Evolutionary conservation across 2,113 vertebrate species (phyloP).

Genomic region (Bothrops jararaca): DNA sequence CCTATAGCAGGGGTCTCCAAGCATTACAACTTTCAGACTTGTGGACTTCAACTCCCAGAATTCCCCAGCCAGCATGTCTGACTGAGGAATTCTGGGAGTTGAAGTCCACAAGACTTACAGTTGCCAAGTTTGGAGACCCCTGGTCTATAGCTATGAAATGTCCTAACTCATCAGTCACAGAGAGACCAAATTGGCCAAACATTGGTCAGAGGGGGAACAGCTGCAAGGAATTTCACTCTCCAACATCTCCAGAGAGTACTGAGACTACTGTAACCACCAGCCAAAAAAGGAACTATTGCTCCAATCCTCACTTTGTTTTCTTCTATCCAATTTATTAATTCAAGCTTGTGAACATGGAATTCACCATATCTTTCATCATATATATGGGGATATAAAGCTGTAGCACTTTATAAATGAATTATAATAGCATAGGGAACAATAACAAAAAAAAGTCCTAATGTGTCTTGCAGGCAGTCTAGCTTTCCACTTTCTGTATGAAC

Average conservation of each 20-base stretch:
- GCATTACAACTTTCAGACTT: background rate
- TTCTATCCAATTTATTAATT: background rate
- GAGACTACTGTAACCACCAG: background rate
- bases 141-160: background rate
- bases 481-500: constrained; percentile 25
- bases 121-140: background rate
- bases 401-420: background rate
- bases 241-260: background rate
- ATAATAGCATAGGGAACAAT: background rate
- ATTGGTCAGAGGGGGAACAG: background rate
- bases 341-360: background rate
- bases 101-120: background rate
- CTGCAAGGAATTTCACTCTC: background rate
- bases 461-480: background rate
- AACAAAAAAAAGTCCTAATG: background rate
- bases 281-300: background rate
- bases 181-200: background rate
- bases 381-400: background rate
- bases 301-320: background rate
- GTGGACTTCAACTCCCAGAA: background rate
- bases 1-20: background rate
- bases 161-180: background rate
- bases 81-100: background rate
- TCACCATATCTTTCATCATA: background rate
- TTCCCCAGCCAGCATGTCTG: background rate